Conservation (phyloP, 2,797 vertebrate species). For the Sebastes taczanowskii region DNA sequence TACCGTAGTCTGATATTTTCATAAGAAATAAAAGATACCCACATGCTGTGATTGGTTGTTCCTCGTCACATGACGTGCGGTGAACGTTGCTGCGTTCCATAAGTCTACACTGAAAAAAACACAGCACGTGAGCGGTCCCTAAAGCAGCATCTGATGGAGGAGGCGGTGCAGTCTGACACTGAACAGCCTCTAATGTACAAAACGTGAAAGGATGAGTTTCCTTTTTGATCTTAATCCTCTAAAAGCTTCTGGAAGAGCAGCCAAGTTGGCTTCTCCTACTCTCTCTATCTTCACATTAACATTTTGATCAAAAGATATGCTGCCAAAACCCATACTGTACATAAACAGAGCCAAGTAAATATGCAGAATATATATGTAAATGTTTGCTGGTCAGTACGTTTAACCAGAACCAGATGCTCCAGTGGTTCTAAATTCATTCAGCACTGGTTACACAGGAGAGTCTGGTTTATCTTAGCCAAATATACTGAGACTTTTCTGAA, state of each 20-base stretch:
- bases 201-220: slow-evolving; percentile 20
- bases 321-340: not conserved
- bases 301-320: not conserved
- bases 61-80: too few species aligned
- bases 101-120: not conserved
- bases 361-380: not conserved
- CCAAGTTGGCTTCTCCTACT: not conserved
- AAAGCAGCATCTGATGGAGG: not conserved
- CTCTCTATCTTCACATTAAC: not conserved
- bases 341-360: not conserved
- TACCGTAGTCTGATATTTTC: too few species aligned
- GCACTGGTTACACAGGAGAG: too few species aligned
- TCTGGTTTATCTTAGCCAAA: too few species aligned
- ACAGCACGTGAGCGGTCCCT: not conserved
- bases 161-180: not conserved
- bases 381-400: not conserved
- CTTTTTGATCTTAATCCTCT: slow-evolving; percentile 50
- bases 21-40: too few species aligned
- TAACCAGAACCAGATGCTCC: not conserved
- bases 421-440: too few species aligned
- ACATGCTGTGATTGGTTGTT: too few species aligned
- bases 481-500: too few species aligned
- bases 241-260: slow-evolving; percentile 44
- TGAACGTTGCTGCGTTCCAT: too few species aligned
- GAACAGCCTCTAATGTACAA: slow-evolving; percentile 28